phyloP scores from a whole-genome alignment of 2,888 invertebrate species.

The Pediacus dermestoides region DNA sequence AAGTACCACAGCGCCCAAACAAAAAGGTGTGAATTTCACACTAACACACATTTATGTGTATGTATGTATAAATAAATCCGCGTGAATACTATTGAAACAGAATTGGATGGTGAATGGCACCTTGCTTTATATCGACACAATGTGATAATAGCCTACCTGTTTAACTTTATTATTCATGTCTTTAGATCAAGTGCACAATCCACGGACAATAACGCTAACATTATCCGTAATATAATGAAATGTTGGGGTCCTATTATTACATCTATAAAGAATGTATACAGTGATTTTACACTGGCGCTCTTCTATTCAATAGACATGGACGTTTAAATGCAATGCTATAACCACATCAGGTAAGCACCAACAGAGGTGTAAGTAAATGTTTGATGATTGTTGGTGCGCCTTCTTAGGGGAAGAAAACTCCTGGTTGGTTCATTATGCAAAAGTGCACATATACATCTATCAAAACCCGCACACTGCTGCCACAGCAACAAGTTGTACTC shows the following conservation, averaged over 20 bases:
- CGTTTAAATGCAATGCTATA: constrained; percentile 1
- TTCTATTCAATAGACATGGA: constrained; percentile 21
- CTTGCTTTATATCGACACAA: constrained; percentile 46
- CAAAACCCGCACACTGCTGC: constrained; percentile 15
- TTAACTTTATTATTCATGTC: constrained; percentile 49
- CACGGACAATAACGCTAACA: constrained; percentile 47
- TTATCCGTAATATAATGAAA: constrained; percentile 49
- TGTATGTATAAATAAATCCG: constrained; percentile 30
- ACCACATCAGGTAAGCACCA: background rate
- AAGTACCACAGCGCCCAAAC: no score
- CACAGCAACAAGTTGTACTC: constrained; percentile 1
- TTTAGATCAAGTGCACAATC: constrained; percentile 49
- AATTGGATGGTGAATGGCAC: constrained; percentile 39
- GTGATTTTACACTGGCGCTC: constrained; percentile 42
- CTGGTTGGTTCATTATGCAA: constrained; percentile 30
- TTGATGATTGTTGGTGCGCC: constrained; percentile 26
- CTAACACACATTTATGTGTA: no score
- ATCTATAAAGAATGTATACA: constrained; percentile 45
- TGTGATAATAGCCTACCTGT: constrained; percentile 48
- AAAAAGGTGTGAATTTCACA: constrained; percentile 35
- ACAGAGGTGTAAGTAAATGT: constrained; percentile 25
- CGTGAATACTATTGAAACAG: constrained; percentile 29
- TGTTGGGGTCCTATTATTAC: constrained; percentile 46
- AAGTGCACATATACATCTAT: constrained; percentile 34
- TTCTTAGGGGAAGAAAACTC: constrained; percentile 28